These are phyloP conservation scores for Hirundo rustica DNA, from an alignment of 2,797 vertebrate genomes.

Conservation along the genomic window DNA sequence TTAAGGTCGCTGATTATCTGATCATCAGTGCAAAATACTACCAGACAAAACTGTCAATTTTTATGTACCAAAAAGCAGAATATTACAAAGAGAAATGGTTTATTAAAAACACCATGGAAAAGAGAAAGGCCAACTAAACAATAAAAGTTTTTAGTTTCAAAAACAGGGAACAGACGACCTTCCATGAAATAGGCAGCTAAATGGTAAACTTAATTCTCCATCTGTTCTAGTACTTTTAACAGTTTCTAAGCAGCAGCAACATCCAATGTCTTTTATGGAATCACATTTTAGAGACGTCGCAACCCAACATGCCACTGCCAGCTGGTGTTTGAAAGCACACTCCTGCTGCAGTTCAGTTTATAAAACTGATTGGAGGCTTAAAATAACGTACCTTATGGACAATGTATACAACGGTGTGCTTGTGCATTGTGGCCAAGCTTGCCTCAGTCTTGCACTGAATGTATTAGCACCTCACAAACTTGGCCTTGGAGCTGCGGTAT, in stretches of 20 bases:
- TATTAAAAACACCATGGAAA: not conserved
- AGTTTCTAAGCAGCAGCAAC: not conserved
- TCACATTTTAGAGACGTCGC: not conserved
- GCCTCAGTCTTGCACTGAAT: not conserved
- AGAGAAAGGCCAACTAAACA: not conserved
- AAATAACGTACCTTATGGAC: not conserved
- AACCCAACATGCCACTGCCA: not conserved
- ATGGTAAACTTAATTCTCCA: slow-evolving; percentile 8
- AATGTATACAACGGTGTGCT: not conserved
- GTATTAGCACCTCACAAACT: not conserved
- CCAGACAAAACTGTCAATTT: not conserved
- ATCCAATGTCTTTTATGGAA: not conserved
- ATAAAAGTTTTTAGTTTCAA: not conserved
- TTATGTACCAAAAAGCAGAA: not conserved
- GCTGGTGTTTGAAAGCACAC: not conserved
- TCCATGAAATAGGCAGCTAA: not conserved
- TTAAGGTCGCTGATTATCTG: not conserved
- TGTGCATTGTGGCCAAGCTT: not conserved
- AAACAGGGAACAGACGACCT: not conserved
- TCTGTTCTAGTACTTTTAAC: not conserved
- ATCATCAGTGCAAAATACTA: not conserved
- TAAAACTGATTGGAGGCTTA: not conserved
- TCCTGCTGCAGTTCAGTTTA: not conserved
- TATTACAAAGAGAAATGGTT: not conserved
- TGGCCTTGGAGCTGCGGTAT: not conserved